phyloP scores from a whole-genome alignment of 1,140 invertebrate species.

The Magallana ariakensis region DNA sequence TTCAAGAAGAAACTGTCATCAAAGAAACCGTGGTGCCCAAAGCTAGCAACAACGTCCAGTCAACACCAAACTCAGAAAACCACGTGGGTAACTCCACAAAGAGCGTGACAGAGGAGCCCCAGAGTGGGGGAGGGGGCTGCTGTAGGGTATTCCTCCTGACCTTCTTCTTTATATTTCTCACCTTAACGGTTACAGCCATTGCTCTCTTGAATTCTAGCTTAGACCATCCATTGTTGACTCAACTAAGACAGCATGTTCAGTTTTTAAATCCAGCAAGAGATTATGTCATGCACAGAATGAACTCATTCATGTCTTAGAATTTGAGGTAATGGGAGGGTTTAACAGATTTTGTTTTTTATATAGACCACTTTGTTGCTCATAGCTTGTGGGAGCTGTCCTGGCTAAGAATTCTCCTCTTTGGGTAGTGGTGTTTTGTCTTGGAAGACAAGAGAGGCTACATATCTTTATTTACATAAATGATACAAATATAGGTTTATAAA shows the following conservation, averaged over 20 bases:
- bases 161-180: conserved; percentile 66
- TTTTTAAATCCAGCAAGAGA: conserved; percentile 72
- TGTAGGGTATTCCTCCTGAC: conserved; percentile 63
- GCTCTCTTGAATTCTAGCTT: conserved; percentile 70
- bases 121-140: conserved; percentile 56
- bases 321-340: background rate
- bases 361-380: background rate
- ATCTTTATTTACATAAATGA: background rate
- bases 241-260: conserved; percentile 61
- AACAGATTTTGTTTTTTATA: background rate
- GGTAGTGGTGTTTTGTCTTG: conserved; percentile 15
- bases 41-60: conserved; percentile 21
- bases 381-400: background rate
- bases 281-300: conserved; percentile 64
- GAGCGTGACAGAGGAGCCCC: background rate
- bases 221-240: conserved; percentile 66
- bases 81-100: conserved; percentile 27
- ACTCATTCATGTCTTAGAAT: conserved; percentile 28
- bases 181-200: conserved; percentile 65
- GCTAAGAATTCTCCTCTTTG: background rate
- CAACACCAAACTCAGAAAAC: conserved; percentile 39
- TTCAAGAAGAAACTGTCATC: conserved; percentile 48
- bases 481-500: conserved; percentile 2
- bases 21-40: conserved; percentile 45
- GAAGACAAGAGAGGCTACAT: conserved; percentile 6